Evolutionary conservation across 2,113 vertebrate species (phyloP).

Genomic region (Rafetus swinhoei): DNA sequence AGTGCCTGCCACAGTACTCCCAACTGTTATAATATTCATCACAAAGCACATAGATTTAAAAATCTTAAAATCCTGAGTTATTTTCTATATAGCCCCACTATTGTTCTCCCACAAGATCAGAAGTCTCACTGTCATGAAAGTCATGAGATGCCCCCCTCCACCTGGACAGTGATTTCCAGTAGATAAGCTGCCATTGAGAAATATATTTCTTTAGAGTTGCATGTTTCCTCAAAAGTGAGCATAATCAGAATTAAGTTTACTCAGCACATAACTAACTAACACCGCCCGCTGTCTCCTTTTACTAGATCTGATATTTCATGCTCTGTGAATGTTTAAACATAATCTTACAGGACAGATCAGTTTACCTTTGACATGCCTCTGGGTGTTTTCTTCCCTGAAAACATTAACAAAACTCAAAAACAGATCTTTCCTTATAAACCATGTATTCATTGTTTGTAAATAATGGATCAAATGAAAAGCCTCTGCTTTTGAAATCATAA

Average conservation of each 20-base stretch:
- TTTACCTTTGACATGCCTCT: fast-evolving
- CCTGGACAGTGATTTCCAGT: not conserved
- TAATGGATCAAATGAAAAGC: not conserved
- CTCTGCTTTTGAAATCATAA: not conserved
- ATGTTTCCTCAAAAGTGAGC: not conserved
- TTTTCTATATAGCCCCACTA: not conserved
- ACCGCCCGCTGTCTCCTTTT: not conserved
- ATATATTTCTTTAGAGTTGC: not conserved
- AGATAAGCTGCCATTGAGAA: not conserved
- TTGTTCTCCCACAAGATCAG: not conserved
- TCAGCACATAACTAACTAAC: not conserved
- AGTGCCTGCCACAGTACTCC: not conserved
- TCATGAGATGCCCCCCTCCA: not conserved
- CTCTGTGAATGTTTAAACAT: not conserved
- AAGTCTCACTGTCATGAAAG: not conserved
- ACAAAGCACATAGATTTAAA: not conserved
- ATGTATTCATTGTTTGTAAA: not conserved
- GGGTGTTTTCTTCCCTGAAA: not conserved
- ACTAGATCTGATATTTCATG: not conserved
- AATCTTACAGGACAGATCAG: not conserved
- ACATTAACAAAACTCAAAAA: not conserved
- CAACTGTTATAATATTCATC: not conserved
- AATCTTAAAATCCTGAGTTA: not conserved
- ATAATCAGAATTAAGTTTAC: not conserved
- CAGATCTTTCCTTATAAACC: not conserved